A percentile compares a stretch with the other conserved stretches of the same genome.
Conservation (phyloP, 2,797 vertebrate genomes). For the Poecilia picta region DNA sequence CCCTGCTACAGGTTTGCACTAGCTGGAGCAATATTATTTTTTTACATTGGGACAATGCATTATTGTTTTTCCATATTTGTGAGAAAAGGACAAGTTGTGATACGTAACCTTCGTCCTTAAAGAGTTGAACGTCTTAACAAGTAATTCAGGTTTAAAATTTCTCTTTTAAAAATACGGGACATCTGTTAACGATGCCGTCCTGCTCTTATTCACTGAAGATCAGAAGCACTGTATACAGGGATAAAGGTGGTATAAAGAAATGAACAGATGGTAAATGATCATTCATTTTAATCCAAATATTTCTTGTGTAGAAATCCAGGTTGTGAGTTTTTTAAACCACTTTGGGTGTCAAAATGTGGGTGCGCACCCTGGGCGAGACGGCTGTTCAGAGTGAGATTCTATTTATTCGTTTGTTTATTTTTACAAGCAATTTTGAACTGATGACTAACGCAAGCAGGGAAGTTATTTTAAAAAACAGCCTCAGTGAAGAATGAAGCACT, state of each 20-base stretch:
- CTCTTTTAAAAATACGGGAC: neutral
- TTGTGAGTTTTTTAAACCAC: neutral
- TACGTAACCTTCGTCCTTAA: neutral
- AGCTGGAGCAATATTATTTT: neutral
- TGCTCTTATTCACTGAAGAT: neutral
- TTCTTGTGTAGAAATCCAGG: neutral
- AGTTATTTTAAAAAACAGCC: neutral
- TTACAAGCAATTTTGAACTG: neutral
- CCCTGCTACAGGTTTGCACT: neutral
- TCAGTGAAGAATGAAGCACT: neutral
- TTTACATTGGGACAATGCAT: neutral
- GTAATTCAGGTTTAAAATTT: neutral
- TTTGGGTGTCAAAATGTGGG: neutral
- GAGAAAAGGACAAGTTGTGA: neutral
- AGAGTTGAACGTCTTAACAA: neutral
- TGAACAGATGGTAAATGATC: neutral
- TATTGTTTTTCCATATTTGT: neutral
- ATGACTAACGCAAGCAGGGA: neutral
- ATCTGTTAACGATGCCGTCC: neutral
- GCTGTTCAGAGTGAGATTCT: neutral
- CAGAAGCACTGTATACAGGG: neutral
- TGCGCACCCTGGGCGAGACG: neutral
- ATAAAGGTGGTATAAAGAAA: neutral
- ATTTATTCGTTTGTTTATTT: slow-evolving; percentile 9
- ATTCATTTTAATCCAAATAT: neutral